Evolutionary conservation across 64 coral and sea anemone genomes (phyloP).

Genomic region (Platygyra sinensis): DNA sequence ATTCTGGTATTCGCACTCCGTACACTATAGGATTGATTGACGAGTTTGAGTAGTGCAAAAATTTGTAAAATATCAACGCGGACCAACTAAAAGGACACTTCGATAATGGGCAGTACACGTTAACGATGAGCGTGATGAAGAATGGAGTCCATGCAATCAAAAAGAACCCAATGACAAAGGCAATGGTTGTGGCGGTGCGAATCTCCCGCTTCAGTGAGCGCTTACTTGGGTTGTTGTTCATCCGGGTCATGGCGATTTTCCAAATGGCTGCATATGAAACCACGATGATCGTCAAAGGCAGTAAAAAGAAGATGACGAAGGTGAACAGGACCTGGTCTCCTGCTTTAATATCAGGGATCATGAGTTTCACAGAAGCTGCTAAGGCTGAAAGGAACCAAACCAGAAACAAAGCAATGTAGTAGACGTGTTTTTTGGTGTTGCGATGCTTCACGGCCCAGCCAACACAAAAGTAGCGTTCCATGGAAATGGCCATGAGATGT

Average conservation of each 20-base stretch:
- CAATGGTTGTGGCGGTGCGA: constrained; percentile 82
- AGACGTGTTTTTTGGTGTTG: constrained; percentile 66
- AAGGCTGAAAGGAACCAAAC: constrained; percentile 78
- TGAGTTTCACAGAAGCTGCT: constrained; percentile 35
- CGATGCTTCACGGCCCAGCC: constrained; percentile 90
- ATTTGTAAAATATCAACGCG: constrained; percentile 62
- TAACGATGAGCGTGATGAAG: constrained; percentile 60
- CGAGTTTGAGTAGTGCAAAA: constrained; percentile 85
- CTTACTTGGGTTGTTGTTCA: constrained; percentile 92
- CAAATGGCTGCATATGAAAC: constrained; percentile 80
- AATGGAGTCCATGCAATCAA: constrained; percentile 87
- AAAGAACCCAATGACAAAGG: constrained; percentile 94
- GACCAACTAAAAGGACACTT: constrained; percentile 47
- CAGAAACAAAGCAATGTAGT: constrained; percentile 73
- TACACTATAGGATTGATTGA: constrained; percentile 92
- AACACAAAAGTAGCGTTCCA: constrained; percentile 80
- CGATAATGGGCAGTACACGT: constrained; percentile 18
- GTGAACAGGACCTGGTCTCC: constrained; percentile 36
- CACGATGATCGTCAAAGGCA: constrained; percentile 80
- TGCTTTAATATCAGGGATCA: constrained; percentile 19
- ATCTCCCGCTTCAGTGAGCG: constrained; percentile 76
- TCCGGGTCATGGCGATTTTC: constrained; percentile 86
- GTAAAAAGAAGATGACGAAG: constrained; percentile 76
- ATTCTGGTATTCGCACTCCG: constrained; percentile 89
- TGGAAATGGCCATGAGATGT: constrained; percentile 44